Conservation (phyloP, 1,140 invertebrate species). For the Gonioctena quinquepunctata region DNA sequence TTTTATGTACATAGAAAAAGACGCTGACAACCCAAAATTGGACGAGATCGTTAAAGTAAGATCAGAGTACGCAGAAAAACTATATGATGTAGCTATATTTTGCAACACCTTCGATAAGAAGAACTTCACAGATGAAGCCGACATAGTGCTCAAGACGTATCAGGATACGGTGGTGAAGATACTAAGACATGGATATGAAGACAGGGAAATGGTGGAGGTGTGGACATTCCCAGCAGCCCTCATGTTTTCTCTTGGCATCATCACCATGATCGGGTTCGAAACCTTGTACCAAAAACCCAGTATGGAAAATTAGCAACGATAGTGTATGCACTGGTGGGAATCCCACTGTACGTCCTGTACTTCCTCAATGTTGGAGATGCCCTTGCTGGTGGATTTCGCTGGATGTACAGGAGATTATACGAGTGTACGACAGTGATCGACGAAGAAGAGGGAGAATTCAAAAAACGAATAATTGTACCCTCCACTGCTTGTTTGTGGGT, state of each 20-base stretch:
- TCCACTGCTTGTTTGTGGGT: constrained; percentile 94
- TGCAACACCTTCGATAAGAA: constrained; percentile 28
- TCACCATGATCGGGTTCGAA: constrained; percentile 94
- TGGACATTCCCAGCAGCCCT: constrained; percentile 85
- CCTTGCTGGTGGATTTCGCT: constrained; percentile 63
- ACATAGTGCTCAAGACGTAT: constrained; percentile 25
- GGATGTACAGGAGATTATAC: constrained; percentile 77
- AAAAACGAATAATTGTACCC: constrained; percentile 77
- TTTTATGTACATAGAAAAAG: constrained; percentile 83
- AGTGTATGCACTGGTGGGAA: constrained; percentile 92
- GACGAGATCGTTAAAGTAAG: neutral
- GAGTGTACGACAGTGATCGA: constrained; percentile 68
- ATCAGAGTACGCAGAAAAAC: constrained; percentile 47
- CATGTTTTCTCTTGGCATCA: constrained; percentile 86
- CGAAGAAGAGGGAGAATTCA: constrained; percentile 55
- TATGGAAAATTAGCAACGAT: constrained; percentile 92
- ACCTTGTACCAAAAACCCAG: constrained; percentile 86
- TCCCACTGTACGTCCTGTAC: constrained; percentile 88
- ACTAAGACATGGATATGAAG: constrained; percentile 64
- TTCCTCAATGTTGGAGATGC: constrained; percentile 90
- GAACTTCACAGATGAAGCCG: constrained; percentile 15
- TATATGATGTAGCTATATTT: constrained; percentile 24
- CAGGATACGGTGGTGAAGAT: constrained; percentile 27
- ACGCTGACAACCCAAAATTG: constrained; percentile 1
- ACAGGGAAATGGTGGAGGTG: constrained; percentile 68